These are phyloP conservation scores for Drosophila bifasciata DNA, from an alignment of 1,140 invertebrate genomes.

Conservation along the genomic window DNA sequence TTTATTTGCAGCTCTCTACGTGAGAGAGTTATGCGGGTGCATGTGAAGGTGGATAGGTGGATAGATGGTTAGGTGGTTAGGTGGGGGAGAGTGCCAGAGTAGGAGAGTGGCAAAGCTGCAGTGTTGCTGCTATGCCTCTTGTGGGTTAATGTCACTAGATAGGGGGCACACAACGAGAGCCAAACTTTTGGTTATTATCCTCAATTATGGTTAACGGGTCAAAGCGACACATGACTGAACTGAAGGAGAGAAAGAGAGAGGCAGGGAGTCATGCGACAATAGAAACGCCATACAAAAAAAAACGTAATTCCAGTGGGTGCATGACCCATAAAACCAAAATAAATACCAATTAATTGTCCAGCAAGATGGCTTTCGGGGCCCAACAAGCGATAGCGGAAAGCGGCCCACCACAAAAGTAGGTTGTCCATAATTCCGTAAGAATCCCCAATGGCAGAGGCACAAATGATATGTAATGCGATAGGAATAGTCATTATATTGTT, in stretches of 20 bases:
- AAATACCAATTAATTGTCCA: conserved; percentile 28
- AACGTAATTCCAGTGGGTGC: conserved; percentile 8
- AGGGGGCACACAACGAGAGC: conserved; percentile 30
- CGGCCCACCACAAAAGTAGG: too few species aligned
- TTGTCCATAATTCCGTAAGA: too few species aligned
- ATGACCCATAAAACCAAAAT: conserved; percentile 25
- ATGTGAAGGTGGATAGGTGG: background rate
- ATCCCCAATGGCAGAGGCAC: too few species aligned
- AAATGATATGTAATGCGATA: too few species aligned
- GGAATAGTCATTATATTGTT: too few species aligned
- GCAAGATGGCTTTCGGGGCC: conserved; percentile 3
- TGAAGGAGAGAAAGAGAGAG: background rate
- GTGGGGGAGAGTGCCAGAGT: conserved; percentile 1
- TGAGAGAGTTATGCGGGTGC: conserved; percentile 63
- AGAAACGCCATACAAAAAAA: conserved; percentile 16
- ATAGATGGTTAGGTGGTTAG: background rate
- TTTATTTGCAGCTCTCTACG: conserved; percentile 80
- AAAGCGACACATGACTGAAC: conserved; percentile 23
- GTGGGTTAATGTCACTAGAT: conserved; percentile 56
- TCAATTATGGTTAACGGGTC: conserved; percentile 79
- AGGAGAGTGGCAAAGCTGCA: background rate
- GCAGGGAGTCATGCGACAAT: conserved; percentile 38
- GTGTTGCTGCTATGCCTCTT: background rate
- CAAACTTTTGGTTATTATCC: conserved; percentile 76
- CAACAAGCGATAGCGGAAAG: background rate